Base-by-base conservation (phyloP, 2,113 vertebrate genomes). In the Picathartes gymnocephalus region DNA sequence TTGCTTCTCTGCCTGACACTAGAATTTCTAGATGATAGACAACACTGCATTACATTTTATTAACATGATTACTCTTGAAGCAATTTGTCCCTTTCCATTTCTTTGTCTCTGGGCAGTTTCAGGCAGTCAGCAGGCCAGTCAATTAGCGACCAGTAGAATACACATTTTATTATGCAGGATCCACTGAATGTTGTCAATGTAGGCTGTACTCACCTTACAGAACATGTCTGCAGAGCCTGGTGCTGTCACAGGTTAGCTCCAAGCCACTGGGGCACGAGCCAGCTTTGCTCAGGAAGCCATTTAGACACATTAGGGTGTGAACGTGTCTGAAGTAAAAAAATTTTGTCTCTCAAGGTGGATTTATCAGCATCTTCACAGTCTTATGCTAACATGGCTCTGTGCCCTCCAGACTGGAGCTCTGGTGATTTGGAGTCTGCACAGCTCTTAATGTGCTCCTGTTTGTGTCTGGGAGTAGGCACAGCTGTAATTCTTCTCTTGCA, bases 21-120 rank as follows among this genome's bases (percentile, higher is more conserved):
- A 33, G 31, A 68, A 73, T 88, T 86, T 91, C 60, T 90, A 88
- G 51, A 71, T 72, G 79, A 51, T 40, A 81, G 44, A 51, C 31
- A 70, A 33, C 35, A 17, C 56, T 78, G 47, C 40, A n/a, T 95
- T 88, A 20, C 11, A 0, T 78, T 96, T 88, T 94, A 86, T 95
- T 92, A 90, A 80, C 81, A 64, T 70, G 72, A 92, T 94, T 94
- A 71, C 51, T 85, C 56, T 78, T 88, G 31, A 95, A 76, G 37
- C 54, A 81, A 86, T 86, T 95, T 88, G 60, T 86, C 47, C 48
- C 64, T 20, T 90, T 88, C 86, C 44, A 88, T 90, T 95, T 88
- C 74, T 83, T 83, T 6, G 2, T 92, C 68, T 73, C 58, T 24
- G 68, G 79, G 79, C 78, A 78, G 31, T 92, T 94, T 71, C 68